Base-by-base conservation (phyloP, 53 echinoderm and acorn worm genomes). In the Astropecten irregularis region DNA sequence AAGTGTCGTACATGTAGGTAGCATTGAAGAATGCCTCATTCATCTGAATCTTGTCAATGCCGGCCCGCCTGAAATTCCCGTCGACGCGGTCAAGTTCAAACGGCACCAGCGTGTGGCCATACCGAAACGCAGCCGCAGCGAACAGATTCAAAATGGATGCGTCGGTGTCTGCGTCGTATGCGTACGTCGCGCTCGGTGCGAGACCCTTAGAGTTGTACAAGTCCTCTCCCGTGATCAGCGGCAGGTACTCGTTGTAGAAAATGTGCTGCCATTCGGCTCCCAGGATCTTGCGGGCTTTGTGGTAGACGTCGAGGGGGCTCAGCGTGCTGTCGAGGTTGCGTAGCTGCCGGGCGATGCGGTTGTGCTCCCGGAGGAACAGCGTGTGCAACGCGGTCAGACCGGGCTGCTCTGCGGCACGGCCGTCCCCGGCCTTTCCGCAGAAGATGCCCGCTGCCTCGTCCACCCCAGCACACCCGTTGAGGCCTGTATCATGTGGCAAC, bases 21-120 rank as follows among this genome's bases (percentile, higher is more conserved):
- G 88, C 90, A n/a, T 95, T 92, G 67, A 95, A 95, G 88, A 95
- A 95, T 1, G 82, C 92, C 27, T 85, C 49, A 31, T 55, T 40
- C 39, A 92, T 47, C 4, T 39, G 35, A 1, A 95, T 85, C 19
- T 68, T 40, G 9, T 42, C 52, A 13, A 26, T 27, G 36, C 66
- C 49, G 37, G 8, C 19, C 13, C 13, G 10, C 25, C 21, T 15
- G 35, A 69, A 92, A 33, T 84, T 63, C 31, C 51, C 48, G 32
- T 66, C 58, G 3, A 74, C 81, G 0, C 95, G 87, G 11, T 65
- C 33, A 34, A 95, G 62, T 0, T 62, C 51, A 10, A 60, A 26
- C 36, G 82, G 85, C 13, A 95, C 85, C 40, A 82, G 61, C 20
- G 90, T 90, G 56, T 95, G 95, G 9, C 95, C 95, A 53, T 89